phyloP scores from a whole-genome alignment of 2,888 invertebrate genomes.

The Drosophila bunnanda region DNA sequence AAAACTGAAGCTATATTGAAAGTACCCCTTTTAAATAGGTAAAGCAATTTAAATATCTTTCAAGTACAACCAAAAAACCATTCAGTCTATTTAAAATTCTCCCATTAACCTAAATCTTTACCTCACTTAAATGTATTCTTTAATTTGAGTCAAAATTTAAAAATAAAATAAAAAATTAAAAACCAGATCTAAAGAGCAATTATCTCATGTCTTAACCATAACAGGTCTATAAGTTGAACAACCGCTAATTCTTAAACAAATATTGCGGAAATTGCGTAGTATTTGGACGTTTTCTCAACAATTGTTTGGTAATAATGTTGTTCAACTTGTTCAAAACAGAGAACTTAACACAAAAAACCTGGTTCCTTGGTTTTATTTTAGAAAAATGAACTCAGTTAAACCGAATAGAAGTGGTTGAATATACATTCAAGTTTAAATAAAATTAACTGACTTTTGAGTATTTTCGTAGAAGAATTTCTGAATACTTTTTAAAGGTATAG shows the following conservation, averaged over 20 bases:
- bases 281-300: constrained; percentile 2
- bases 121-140: neutral
- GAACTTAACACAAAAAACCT: neutral
- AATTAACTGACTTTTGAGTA: too few relatives aligned
- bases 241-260: constrained; percentile 9
- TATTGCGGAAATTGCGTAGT: constrained; percentile 8
- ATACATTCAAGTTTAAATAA: too few relatives aligned
- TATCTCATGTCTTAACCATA: neutral
- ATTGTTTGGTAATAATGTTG: constrained; percentile 8
- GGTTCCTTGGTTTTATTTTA: neutral
- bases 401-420: neutral
- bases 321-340: constrained; percentile 6
- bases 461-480: too few relatives aligned
- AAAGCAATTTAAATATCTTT: too few relatives aligned
- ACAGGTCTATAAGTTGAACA: neutral
- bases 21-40: too few relatives aligned
- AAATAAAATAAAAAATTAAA: too few relatives aligned
- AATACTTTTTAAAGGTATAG: neutral
- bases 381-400: neutral
- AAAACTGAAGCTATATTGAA: neutral
- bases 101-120: neutral
- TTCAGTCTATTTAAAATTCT: too few relatives aligned
- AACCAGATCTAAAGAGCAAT: neutral
- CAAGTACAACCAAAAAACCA: too few relatives aligned
- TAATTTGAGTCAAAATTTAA: neutral